Conservation (phyloP, 2,888 invertebrate genomes). For the Lottia gigantea region DNA sequence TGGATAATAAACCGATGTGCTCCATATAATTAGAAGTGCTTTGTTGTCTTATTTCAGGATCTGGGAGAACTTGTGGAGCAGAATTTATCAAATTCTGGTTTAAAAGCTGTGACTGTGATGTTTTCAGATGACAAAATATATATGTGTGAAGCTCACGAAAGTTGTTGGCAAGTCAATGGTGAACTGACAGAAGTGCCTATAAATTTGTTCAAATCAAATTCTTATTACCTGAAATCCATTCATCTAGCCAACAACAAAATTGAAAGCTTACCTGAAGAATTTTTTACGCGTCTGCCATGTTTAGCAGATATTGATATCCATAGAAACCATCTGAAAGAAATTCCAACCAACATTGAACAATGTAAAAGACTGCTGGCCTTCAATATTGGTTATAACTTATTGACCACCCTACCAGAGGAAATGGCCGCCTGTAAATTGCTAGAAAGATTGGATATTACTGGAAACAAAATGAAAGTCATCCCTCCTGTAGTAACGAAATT, state of each 20-base stretch:
- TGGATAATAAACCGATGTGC: no score
- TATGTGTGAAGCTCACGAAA: slow-evolving; percentile 44
- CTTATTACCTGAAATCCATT: slow-evolving; percentile 43
- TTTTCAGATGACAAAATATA: slow-evolving; percentile 35
- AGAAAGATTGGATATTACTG: slow-evolving; percentile 41
- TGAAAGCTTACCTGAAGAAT: slow-evolving; percentile 37
- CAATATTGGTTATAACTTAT: slow-evolving; percentile 38
- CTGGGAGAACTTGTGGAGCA: slow-evolving; percentile 16
- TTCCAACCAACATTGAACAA: slow-evolving; percentile 44
- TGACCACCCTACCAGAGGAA: slow-evolving; percentile 41
- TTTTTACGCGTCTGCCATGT: slow-evolving; percentile 45
- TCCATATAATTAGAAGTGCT: no score
- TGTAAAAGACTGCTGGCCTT: slow-evolving; percentile 40
- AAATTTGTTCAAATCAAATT: slow-evolving; percentile 33
- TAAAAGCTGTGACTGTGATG: slow-evolving; percentile 24
- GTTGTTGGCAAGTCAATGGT: slow-evolving; percentile 30
- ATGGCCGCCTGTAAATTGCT: slow-evolving; percentile 40
- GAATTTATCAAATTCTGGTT: slow-evolving; percentile 26
- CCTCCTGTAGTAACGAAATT: slow-evolving; percentile 43
- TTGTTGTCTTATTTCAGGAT: neutral
- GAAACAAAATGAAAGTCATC: slow-evolving; percentile 43
- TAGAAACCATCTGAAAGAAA: slow-evolving; percentile 38
- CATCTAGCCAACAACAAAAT: slow-evolving; percentile 42
- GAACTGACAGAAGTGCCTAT: slow-evolving; percentile 9
- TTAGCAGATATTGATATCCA: slow-evolving; percentile 42